Conservation (phyloP, 2,888 invertebrate genomes). For the Schizotus pectinicornis region DNA sequence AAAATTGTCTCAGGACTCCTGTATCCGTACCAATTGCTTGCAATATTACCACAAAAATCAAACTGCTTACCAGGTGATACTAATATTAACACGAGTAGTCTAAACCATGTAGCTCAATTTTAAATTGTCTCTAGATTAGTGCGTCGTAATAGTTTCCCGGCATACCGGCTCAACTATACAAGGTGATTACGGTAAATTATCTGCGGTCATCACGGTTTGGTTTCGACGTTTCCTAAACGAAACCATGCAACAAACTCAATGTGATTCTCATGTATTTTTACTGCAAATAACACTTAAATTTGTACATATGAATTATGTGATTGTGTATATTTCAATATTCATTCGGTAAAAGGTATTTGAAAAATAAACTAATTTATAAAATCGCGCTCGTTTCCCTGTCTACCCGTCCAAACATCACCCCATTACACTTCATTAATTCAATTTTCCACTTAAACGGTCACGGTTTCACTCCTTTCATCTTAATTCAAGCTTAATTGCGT, state of each 20-base stretch:
- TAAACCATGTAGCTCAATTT: slow-evolving; percentile 23
- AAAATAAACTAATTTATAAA: slow-evolving; percentile 47
- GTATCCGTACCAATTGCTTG: slow-evolving; percentile 29
- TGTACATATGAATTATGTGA: slow-evolving; percentile 49
- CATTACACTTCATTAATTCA: not conserved
- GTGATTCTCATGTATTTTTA: slow-evolving; percentile 15
- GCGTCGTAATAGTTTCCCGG: no score
- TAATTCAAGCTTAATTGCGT: no score
- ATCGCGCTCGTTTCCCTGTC: slow-evolving; percentile 7
- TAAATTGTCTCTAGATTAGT: not conserved
- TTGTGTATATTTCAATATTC: slow-evolving; percentile 47
- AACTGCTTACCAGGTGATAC: slow-evolving; percentile 28
- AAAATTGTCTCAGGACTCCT: slow-evolving; percentile 29
- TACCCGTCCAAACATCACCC: not conserved
- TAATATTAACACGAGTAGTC: slow-evolving; percentile 19
- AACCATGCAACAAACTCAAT: not conserved
- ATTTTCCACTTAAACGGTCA: no score
- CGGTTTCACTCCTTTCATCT: no score
- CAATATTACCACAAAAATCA: slow-evolving; percentile 20
- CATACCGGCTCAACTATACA: no score
- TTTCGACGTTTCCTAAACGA: no score
- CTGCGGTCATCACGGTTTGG: no score
- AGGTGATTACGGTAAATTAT: no score
- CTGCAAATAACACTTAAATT: slow-evolving; percentile 39
- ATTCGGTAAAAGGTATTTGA: slow-evolving; percentile 48